Conservation (phyloP, 2,797 vertebrate genomes). For the Manis pentadactyla region DNA sequence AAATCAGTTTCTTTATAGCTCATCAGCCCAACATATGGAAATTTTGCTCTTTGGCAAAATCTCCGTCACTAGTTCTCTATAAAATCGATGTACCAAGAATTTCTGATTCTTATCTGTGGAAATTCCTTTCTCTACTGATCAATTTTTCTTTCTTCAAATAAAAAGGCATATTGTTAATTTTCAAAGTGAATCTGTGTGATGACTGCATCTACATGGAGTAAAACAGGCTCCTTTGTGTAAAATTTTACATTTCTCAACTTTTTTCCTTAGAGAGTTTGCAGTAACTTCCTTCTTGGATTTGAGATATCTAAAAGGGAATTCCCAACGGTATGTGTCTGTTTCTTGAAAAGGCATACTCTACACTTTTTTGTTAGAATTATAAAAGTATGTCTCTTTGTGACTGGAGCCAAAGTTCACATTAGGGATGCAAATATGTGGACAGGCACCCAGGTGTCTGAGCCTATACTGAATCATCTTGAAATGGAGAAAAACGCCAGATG, state of each 20-base stretch:
- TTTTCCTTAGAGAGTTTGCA: neutral
- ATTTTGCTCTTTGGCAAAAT: neutral
- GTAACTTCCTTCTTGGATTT: neutral
- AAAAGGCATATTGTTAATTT: neutral
- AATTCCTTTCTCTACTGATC: neutral
- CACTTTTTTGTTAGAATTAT: neutral
- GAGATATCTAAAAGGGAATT: neutral
- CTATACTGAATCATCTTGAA: neutral
- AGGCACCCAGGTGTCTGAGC: neutral
- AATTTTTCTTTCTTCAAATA: slow-evolving; percentile 37
- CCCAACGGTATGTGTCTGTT: neutral
- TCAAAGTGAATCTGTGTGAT: slow-evolving; percentile 26
- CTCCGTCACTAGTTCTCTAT: neutral
- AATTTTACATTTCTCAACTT: neutral
- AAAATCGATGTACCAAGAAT: neutral
- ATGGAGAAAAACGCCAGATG: neutral
- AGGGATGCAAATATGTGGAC: neutral
- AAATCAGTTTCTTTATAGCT: neutral
- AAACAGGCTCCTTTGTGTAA: neutral
- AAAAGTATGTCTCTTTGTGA: neutral
- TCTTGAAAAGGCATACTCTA: neutral
- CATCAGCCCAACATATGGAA: neutral
- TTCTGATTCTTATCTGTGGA: slow-evolving; percentile 15
- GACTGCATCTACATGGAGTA: neutral
- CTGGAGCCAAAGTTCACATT: neutral